These are phyloP conservation scores for Chaetops frenatus DNA, from an alignment of 2,113 vertebrate species.

Conservation along the genomic window DNA sequence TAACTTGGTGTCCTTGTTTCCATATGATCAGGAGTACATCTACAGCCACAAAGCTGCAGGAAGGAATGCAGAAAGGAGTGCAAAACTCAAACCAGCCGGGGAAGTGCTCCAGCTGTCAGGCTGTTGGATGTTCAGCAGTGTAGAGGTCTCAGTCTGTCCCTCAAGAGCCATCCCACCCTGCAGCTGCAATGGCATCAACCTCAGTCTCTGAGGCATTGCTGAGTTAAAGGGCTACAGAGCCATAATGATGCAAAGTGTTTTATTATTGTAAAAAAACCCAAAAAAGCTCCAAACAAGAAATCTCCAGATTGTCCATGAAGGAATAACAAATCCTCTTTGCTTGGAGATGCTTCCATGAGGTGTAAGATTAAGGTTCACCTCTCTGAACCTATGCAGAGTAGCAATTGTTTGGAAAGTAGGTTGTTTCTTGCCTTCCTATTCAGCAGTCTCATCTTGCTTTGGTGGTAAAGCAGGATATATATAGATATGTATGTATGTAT, in stretches of 20 bases:
- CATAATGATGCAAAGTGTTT: background rate
- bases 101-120: background rate
- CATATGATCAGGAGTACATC: background rate
- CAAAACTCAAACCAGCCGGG: background rate
- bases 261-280: background rate
- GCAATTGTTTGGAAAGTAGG: background rate
- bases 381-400: background rate
- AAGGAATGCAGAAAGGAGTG: background rate
- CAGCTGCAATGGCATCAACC: background rate
- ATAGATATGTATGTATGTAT: background rate
- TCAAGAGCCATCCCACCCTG: fast-evolving
- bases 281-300: background rate
- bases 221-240: background rate
- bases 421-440: background rate
- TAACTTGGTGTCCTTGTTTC: background rate
- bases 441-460: background rate
- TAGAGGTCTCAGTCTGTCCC: background rate
- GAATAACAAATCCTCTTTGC: background rate
- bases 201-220: background rate
- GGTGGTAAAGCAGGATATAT: background rate
- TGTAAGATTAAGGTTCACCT: background rate
- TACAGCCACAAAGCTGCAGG: background rate
- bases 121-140: background rate
- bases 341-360: background rate
- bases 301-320: background rate